These are phyloP conservation scores for Alentia gelatinosa DNA, from an alignment of 2,888 invertebrate species.

Conservation along the genomic window DNA sequence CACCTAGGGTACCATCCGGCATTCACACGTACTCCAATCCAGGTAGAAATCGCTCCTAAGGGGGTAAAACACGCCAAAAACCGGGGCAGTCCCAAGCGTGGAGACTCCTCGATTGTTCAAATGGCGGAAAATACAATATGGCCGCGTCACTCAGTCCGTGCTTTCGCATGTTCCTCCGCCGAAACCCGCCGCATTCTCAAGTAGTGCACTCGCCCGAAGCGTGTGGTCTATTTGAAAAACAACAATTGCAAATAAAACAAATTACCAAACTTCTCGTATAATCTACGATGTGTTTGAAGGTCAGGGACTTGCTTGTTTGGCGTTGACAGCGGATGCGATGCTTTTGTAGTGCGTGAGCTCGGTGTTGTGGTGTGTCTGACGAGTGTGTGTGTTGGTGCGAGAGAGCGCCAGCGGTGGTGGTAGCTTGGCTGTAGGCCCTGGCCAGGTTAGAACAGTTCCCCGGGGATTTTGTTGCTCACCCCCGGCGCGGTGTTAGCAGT, in stretches of 20 bases:
- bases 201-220: conserved; percentile 52
- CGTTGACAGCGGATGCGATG: neutral
- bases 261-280: neutral
- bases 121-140: conserved; percentile 78
- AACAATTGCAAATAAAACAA: neutral
- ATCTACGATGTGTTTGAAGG: neutral
- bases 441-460: conserved; percentile 28
- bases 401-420: neutral
- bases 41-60: neutral
- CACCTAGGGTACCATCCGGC: conserved; percentile 61
- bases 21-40: conserved; percentile 59
- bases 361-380: conserved; percentile 27
- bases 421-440: conserved; percentile 28
- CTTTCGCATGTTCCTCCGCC: conserved; percentile 71
- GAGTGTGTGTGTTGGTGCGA: conserved; percentile 21
- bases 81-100: conserved; percentile 61
- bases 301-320: neutral
- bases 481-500: neutral
- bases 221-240: neutral
- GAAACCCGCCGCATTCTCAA: conserved; percentile 20
- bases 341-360: conserved; percentile 14
- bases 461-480: neutral
- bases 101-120: conserved; percentile 71
- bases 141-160: conserved; percentile 72
- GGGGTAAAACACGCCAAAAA: conserved; percentile 67